Conservation (phyloP, 1,140 invertebrate species). For the Augochlora pura region DNA sequence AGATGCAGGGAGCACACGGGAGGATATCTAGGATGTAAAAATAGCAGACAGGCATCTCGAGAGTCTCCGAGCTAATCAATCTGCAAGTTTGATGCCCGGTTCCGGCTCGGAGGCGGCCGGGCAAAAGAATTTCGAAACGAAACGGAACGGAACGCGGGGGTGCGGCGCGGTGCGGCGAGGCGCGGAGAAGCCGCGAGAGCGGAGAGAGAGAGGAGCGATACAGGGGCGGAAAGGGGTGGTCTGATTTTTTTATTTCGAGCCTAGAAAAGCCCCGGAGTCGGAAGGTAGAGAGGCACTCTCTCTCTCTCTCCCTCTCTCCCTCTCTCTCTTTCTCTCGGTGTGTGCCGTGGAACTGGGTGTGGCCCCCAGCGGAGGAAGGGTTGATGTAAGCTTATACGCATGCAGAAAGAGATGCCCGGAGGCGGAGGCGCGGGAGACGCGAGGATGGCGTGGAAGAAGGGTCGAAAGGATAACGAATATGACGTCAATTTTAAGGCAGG, state of each 20-base stretch:
- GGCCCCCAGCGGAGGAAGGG: slow-evolving; percentile 63
- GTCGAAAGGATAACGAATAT: slow-evolving; percentile 79
- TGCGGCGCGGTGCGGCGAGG: too few species aligned
- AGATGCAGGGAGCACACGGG: too few species aligned
- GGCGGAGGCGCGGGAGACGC: slow-evolving; percentile 58
- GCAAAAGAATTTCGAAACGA: slow-evolving; percentile 30
- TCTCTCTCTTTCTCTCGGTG: too few species aligned
- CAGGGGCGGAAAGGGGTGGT: slow-evolving; percentile 11
- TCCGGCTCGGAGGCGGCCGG: background rate
- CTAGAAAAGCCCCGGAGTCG: slow-evolving; percentile 54
- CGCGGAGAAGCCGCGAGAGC: too few species aligned
- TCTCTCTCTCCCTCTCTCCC: too few species aligned
- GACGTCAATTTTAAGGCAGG: slow-evolving; percentile 78
- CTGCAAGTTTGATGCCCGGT: slow-evolving; percentile 1
- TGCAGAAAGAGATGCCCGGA: slow-evolving; percentile 65
- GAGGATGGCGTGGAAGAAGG: slow-evolving; percentile 72
- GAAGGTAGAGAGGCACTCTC: slow-evolving; percentile 58
- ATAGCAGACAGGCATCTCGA: too few species aligned
- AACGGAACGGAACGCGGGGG: slow-evolving; percentile 5
- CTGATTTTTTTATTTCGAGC: slow-evolving; percentile 52
- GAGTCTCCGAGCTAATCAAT: slow-evolving; percentile 34
- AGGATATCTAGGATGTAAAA: too few species aligned
- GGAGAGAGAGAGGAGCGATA: background rate
- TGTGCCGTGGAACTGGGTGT: slow-evolving; percentile 62
- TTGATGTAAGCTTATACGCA: slow-evolving; percentile 70